These are phyloP conservation scores for Pyrrhura leucotis DNA, from an alignment of 2,797 vertebrate species.

Conservation along the genomic window DNA sequence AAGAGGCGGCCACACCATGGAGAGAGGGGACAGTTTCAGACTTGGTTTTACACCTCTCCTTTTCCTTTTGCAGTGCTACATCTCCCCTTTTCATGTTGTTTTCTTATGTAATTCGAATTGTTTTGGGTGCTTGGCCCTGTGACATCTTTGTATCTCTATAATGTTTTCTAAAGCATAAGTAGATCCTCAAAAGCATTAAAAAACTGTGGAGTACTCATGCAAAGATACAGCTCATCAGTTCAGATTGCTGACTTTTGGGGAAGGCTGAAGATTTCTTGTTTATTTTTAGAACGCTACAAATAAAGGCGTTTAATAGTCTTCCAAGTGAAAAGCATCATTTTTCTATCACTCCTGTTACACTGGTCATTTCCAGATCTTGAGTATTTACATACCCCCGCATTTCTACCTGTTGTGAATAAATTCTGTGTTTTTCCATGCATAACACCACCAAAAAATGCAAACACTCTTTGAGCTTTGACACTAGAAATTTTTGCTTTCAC, in stretches of 20 bases:
- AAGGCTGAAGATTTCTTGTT: not conserved
- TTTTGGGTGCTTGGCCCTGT: not conserved
- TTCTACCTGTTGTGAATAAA: not conserved
- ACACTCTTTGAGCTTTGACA: not conserved
- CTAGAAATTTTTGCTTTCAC: not conserved
- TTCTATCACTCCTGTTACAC: not conserved
- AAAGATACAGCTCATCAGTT: not conserved
- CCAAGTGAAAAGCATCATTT: not conserved
- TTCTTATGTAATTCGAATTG: not conserved
- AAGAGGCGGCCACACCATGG: not conserved
- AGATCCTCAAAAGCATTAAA: not conserved
- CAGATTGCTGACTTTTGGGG: not conserved
- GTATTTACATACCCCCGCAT: not conserved
- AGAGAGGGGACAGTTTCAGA: not conserved
- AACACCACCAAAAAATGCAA: not conserved
- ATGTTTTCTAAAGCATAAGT: not conserved
- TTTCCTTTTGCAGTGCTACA: not conserved
- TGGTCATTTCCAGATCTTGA: not conserved
- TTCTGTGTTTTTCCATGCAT: not conserved
- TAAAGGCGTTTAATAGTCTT: not conserved
- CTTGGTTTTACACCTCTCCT: not conserved
- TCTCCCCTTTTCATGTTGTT: not conserved
- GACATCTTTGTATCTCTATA: not conserved
- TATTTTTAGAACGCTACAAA: not conserved
- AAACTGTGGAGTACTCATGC: not conserved